Percentiles rank a stretch among this genome's conserved stretches.
Evolutionary conservation across 1,140 invertebrate genomes (phyloP).

Genomic region (Zaprionus camerounensis): DNA sequence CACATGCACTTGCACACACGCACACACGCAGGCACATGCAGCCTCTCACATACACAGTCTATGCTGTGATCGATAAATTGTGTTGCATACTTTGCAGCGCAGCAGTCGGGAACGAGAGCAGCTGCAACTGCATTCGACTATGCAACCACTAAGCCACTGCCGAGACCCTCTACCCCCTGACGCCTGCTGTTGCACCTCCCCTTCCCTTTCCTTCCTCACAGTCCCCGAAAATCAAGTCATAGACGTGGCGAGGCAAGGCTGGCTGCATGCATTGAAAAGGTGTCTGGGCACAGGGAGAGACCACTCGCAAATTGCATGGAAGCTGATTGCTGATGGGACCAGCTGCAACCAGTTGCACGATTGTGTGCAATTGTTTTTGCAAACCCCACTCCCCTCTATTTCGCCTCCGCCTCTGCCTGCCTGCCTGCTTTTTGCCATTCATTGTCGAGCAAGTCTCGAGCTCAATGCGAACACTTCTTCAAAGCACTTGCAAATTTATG

Average conservation of each 20-base stretch:
- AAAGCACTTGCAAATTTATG: slow-evolving; percentile 66
- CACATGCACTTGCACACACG: background rate
- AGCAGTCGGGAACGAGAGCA: background rate
- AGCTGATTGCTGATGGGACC: slow-evolving; percentile 28
- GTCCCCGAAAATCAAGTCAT: slow-evolving; percentile 20
- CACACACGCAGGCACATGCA: background rate
- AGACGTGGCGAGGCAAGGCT: slow-evolving; percentile 21
- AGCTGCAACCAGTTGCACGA: slow-evolving; percentile 37
- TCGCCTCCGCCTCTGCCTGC: background rate
- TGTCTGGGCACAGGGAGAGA: background rate
- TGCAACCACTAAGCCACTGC: slow-evolving; percentile 33
- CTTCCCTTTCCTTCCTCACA: background rate
- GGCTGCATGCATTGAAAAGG: slow-evolving; percentile 25
- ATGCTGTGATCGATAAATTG: slow-evolving; percentile 22
- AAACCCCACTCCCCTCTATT: background rate
- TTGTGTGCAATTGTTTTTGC: slow-evolving; percentile 49
- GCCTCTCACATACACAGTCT: background rate
- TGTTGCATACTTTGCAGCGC: slow-evolving; percentile 13
- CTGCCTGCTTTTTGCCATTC: background rate
- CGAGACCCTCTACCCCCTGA: background rate
- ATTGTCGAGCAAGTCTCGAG: slow-evolving; percentile 39
- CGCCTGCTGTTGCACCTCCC: background rate
- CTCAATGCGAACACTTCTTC: slow-evolving; percentile 69
- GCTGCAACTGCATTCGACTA: slow-evolving; percentile 15
- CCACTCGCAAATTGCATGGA: slow-evolving; percentile 39